Evolutionary conservation across 2,113 vertebrate genomes (phyloP), one percentile per base, ranked within the genome.

Genomic region (Pedionomus torquatus): DNA sequence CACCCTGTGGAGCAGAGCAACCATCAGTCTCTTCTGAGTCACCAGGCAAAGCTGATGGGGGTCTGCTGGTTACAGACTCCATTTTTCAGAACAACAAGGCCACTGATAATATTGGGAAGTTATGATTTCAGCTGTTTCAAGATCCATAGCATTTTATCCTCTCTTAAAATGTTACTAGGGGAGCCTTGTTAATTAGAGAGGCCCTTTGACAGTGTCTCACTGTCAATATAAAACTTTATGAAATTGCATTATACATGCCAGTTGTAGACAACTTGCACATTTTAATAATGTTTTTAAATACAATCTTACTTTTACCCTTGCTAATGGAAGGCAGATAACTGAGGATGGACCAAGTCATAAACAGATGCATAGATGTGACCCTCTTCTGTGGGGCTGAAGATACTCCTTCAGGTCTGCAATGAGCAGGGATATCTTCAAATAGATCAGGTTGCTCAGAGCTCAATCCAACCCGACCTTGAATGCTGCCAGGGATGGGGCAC

Each of bases 161-260:
- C 81, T 97, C 95, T 64, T 77, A 86, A 91, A 98, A 97, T 75
- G 55, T 95, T 98, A 96, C 94, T 97, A 95, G 77, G 96, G 97
- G 97, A 98, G 91, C 96, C 97, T 97, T 98, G 97, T 98, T 98
- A 98, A 98, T 98, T 97, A 98, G 95, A 96, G 95, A 94, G 71
- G 77, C 83, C 95, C 97, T 97, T 97, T 97, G 97, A 97, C 97
- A 98, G 93, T 48, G 75, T 93, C 80, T 43, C 68, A 87, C 91
- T 96, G 96, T 98, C 83, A 83, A 83, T 97, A 97, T 96, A 97
- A 97, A 98, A 97, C 95, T 98, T 97, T 91, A 96, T 89, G 93
- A 96, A 97, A 97, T 80, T 95, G 91, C 95, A 95, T 95, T 97
- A 96, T 97, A 98, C 97, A 97, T 97, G 96, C 93, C 96, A 96